Conservation (phyloP, 2,797 vertebrate genomes). For the Pangasius macronema region DNA sequence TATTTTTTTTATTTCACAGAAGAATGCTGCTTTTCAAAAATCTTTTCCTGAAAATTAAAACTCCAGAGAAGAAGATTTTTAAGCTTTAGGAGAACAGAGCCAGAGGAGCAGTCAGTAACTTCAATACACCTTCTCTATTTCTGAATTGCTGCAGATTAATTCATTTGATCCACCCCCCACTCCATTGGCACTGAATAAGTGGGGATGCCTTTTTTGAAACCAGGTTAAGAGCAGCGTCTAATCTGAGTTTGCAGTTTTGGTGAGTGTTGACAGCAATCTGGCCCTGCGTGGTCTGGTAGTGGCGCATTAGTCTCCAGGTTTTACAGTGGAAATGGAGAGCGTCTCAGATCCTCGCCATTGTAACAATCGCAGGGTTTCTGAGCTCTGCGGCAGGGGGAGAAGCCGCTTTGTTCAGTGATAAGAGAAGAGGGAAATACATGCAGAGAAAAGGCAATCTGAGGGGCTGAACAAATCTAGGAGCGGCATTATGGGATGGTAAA, state of each 20-base stretch:
- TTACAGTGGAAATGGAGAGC: constrained; percentile 63
- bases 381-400: constrained; percentile 63
- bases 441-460: constrained; percentile 72
- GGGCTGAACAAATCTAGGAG: constrained; percentile 76
- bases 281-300: constrained; percentile 52
- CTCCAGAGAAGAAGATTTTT: constrained; percentile 56
- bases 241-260: constrained; percentile 73
- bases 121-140: constrained; percentile 63
- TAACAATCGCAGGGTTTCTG: constrained; percentile 70
- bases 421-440: constrained; percentile 61
- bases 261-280: constrained; percentile 71
- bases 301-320: constrained; percentile 68
- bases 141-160: constrained; percentile 77
- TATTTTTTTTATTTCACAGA: not conserved
- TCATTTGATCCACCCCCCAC: constrained; percentile 52
- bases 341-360: constrained; percentile 68
- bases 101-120: constrained; percentile 60
- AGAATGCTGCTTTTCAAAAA: constrained; percentile 37
- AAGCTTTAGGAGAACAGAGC: constrained; percentile 1
- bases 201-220: constrained; percentile 64
- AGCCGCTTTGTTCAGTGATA: constrained; percentile 68
- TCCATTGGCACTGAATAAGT: constrained; percentile 59
- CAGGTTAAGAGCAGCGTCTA: constrained; percentile 65
- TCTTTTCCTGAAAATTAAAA: constrained; percentile 49
- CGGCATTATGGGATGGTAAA: constrained; percentile 77